Evolutionary conservation across 2,113 vertebrate genomes (phyloP), one percentile per base, ranked within the genome.

Genomic region (Lepus europaeus): DNA sequence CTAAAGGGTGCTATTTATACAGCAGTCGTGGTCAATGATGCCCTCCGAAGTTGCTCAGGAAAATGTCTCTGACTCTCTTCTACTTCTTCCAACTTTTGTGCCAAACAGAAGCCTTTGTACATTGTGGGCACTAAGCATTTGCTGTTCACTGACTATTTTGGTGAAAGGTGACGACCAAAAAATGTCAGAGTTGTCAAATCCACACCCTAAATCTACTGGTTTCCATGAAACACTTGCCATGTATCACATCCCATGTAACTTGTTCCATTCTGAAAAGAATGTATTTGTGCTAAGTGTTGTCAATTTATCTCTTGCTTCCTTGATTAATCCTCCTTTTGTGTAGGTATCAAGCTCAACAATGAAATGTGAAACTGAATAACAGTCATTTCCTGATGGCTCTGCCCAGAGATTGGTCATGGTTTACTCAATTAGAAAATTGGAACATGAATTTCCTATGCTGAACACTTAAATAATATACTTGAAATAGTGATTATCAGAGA

Each of bases 281-380:
- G 1, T 76, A 45, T 82, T 96, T 95, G 63, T 64, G 20, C 64
- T 64, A 93, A 53, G 11, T 59, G 25, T 89, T 94, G 89, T 93
- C 63, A 66, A 0, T 56, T 86, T 89, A 92, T 89, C 91, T 96
- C 79, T 73, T 77, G 33, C 89, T 92, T 97, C 84, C 89, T 90
- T 49, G 6, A 68, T 51, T 95, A 96, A 97, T 96, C 95, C 77
- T 92, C 51, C 83, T 78, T 76, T 95, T 95, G 83, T 96, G 73
- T 76, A 7, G 36, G 36, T 39, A 79, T 95, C n/a, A 77, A 94
- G 51, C 64, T 87, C 39, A 91, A 95, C 63, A 93, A 91, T 94
- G 91, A 85, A 84, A 70, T 33, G 51, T 36, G 63, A 93, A 93
- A 72, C 63, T 31, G 20, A 85, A 95, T 9, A 90, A 19, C 31